phyloP scores from a whole-genome alignment of 2,888 invertebrate genomes.

The Petrolisthes manimaculis region DNA sequence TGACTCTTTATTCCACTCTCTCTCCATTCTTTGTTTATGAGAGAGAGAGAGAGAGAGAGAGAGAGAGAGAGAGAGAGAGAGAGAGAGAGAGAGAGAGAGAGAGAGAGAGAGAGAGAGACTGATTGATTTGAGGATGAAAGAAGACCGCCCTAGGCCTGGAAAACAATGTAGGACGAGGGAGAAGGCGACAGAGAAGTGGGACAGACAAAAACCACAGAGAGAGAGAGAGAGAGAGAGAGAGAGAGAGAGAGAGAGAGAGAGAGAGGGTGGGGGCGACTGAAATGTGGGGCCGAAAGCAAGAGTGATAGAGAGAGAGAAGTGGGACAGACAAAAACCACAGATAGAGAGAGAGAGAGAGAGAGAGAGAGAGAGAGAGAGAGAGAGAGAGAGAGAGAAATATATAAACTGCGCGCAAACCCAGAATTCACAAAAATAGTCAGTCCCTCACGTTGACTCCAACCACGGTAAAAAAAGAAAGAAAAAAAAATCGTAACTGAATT shows the following conservation, averaged over 20 bases:
- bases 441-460: too few species aligned
- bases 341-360: neutral
- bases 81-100: constrained; percentile 6
- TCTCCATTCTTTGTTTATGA: neutral
- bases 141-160: too few species aligned
- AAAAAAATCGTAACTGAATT: too few species aligned
- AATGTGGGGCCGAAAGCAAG: neutral
- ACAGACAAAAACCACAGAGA: too few species aligned
- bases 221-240: too few species aligned
- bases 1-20: too few species aligned
- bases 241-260: neutral
- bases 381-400: neutral
- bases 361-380: neutral
- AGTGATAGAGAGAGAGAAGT: neutral
- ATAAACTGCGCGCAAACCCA: neutral
- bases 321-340: neutral
- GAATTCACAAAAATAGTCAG: neutral
- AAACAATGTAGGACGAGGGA: too few species aligned
- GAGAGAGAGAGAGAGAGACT: neutral
- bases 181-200: too few species aligned
- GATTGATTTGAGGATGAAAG: neutral
- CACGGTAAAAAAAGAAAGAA: too few species aligned
- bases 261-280: neutral
- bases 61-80: neutral
- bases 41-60: neutral